A percentile compares a stretch with the other conserved stretches of the same genome.
These are phyloP conservation scores for Popillia japonica DNA, from an alignment of 1,140 invertebrate genomes.

Conservation along the genomic window DNA sequence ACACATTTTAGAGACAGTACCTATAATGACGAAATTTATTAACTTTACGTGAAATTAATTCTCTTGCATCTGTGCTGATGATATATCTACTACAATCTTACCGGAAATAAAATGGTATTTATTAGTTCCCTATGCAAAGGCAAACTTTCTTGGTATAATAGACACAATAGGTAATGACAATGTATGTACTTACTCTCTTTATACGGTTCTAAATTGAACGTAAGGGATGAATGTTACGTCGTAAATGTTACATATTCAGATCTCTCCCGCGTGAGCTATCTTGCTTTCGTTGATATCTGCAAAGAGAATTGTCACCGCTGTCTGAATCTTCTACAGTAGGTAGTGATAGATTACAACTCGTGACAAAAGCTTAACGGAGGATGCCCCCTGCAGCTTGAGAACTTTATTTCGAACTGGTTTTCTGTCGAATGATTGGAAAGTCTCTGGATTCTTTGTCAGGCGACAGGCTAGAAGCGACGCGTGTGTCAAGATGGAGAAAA, in stretches of 20 bases:
- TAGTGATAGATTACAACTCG: conserved; percentile 6
- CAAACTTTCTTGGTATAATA: no score
- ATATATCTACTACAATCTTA: no score
- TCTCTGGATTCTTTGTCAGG: background rate
- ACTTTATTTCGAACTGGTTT: conserved; percentile 18
- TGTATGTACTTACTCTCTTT: no score
- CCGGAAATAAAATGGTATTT: no score
- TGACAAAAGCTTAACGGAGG: background rate
- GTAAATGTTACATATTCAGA: background rate
- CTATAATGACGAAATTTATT: no score
- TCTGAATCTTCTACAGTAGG: conserved; percentile 8
- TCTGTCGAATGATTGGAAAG: background rate
- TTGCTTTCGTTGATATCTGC: conserved; percentile 1
- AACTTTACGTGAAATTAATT: no score
- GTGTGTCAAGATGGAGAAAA: background rate
- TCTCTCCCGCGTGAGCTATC: background rate
- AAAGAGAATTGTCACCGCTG: background rate
- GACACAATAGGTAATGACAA: no score
- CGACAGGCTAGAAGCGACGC: background rate
- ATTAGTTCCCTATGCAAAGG: no score
- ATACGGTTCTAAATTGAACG: background rate
- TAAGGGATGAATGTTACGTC: background rate
- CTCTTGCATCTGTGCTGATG: no score
- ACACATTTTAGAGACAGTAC: no score
- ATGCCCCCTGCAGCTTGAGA: conserved; percentile 8